Evolutionary conservation across 1,140 invertebrate species (phyloP), one percentile per base, ranked within the genome.

Genomic region (Polypedilum pembai): DNA sequence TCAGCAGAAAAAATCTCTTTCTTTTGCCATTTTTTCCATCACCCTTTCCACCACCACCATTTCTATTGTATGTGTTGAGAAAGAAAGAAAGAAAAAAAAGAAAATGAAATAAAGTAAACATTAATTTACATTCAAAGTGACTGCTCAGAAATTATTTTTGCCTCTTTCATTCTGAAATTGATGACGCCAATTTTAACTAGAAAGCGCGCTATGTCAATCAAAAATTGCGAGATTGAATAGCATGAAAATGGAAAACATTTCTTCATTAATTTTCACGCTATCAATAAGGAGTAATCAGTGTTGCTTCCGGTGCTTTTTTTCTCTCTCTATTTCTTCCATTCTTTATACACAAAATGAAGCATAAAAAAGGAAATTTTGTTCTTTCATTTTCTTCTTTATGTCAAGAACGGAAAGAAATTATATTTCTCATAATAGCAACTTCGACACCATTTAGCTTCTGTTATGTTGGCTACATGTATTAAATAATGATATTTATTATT

Each of bases 401-500:
- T 1, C 15, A 10, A 15, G 41, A 10, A 56, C 45, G 45, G n/a
- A 56, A 56, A n/a, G 45, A 56, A 56, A 56, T 56, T 56, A 56
- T 56, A 56, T n/a, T 56, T 15, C 45, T 56, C 5, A 33, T 56
- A 56, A 56, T 56, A 56, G 45, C 45, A 56, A 56, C 45, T 56
- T 56, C 45, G 45, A 56, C 45, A 56, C 45, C 45, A 56, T 56
- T 56, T 56, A 56, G 45, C 24, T 33, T 33, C 5, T 33, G 24
- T 5, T 33, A 33, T 33, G 24, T 5, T 33, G 5, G 24, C 45
- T 56, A 56, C 45, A 56, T 56, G 12, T 56, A 56, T 12, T 56
- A n/a, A 56, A 56, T 56, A 56, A 56, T n/a, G 45, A 56, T 56
- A 56, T 56, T 56, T 56, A 56, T 56, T 56, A 56, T 56, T 56